Evolutionary conservation across 2,113 vertebrate genomes (phyloP), one percentile per base, ranked within the genome.

Genomic region (Coptodon rendalli): DNA sequence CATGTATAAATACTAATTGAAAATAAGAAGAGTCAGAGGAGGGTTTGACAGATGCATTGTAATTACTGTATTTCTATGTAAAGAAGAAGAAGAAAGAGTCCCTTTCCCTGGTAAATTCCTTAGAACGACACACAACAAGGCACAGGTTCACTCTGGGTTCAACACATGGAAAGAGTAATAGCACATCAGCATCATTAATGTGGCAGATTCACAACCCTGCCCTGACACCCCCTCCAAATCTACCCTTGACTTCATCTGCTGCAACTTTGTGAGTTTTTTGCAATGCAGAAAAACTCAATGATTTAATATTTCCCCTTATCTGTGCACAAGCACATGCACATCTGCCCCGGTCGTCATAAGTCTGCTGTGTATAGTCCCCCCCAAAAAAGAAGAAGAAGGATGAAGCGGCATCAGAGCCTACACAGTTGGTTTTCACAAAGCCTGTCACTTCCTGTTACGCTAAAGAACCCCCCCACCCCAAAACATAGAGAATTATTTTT

Each of bases 61-160:
- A 95, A 92, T 87, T 94, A 94, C 78, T 95, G 94, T 95, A 95
- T 95, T 95, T 95, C 94, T 93, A 89, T 89, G 84, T 93, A 54
- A 86, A 89, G 52, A 76, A 53, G 34, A 38, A 68, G 19, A 68
- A 22, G 61, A 82, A 66, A 38, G 34, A 87, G 31, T 78, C 45
- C 45, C 63, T 57, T 22, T 24, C 48, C 52, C 48, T 14, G 14
- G 7, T 79, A 61, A 87, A 87, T 83, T 83, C 53, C 24, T 93
- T 56, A 87, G 54, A 80, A 61, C 84, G 76, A 92, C 52, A 86
- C 59, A 83, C 10, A 4, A 81, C 71, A 78, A 87, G 81, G 85
- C 90, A 93, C 88, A 93, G 83, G 27, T 83, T 85, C 71, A 83
- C 52, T 73, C 66, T 34, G 34, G 73, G 81, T 87, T 87, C 80